Evolutionary conservation across 2,797 vertebrate species (phyloP).

Genomic region (Platalea minor): DNA sequence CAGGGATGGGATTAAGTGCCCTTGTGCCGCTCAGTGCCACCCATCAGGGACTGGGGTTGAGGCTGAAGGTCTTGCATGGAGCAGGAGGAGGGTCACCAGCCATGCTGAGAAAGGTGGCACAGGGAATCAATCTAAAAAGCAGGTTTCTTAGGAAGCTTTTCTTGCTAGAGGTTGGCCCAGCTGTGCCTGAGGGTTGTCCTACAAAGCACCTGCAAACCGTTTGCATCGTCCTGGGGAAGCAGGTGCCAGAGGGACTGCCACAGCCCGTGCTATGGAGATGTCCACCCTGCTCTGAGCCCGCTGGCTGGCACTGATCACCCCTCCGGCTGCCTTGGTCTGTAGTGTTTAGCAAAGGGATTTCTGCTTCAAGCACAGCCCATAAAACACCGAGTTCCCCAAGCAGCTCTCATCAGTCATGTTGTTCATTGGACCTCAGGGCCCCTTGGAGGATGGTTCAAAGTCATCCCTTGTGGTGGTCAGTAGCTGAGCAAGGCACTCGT

Average conservation of each 20-base stretch:
- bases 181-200: background rate
- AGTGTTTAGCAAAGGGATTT: background rate
- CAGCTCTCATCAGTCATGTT: background rate
- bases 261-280: rapidly evolving
- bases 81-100: background rate
- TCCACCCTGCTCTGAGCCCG: background rate
- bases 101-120: background rate
- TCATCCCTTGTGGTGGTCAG: background rate
- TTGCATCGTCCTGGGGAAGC: background rate
- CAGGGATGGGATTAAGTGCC: background rate
- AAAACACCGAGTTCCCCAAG: background rate
- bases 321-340: background rate
- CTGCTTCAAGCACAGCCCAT: background rate
- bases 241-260: background rate
- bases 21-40: background rate
- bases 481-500: background rate
- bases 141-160: background rate
- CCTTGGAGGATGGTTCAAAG: background rate
- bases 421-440: background rate
- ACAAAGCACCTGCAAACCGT: background rate
- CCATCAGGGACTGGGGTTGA: rapidly evolving
- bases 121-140: background rate
- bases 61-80: background rate
- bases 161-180: background rate
- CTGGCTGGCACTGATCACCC: background rate